Base-by-base conservation (phyloP, 2,888 invertebrate genomes). In the Diadegma fenestrale region DNA sequence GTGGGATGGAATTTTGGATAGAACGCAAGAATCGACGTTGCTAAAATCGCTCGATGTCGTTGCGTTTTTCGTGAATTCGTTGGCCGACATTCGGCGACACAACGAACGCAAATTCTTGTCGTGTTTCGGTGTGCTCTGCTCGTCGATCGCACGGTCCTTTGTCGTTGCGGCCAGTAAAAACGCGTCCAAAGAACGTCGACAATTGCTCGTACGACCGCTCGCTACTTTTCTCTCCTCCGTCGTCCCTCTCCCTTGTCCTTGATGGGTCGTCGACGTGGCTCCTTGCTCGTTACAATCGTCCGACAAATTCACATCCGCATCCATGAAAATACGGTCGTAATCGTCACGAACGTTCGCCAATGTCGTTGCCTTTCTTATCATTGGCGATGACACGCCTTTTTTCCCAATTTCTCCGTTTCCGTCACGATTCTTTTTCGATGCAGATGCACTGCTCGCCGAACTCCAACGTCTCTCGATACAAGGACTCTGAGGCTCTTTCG, bases 401-500 rank as follows among this genome's bases (percentile, higher is more conserved):
- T 88, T 89, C 8, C n/a, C 58, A 22, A 88, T 87, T 5, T 88
- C 88, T 30, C 88, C 88, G 43, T 87, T 78, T 54, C 88, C 88
- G 73, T 87, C 88, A 10, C 88, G 88, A 26, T 91, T 90, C 45
- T 90, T 91, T 79, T 90, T 89, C 14, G 88, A 87, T 43, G 92
- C 92, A 1, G 93, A 93, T 3, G 93, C 93, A 68, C 93, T 92
- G 82, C 93, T 94, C n/a, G 95, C 94, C 14, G 94, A 94, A 86
- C 95, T 95, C 95, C 95, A 95, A 63, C 95, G 94, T 66, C 95
- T 93, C 91, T 95, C 95, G 82, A 94, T 91, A 72, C 88, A 91
- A 2, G 91, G 89, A 41, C 91, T 91, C 33, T 89, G 82, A 83
- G 87, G 77, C 41, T 89, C 88, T 80, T 90, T 88, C 77, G 86